A percentile compares a stretch with the other conserved stretches of the same genome.
Conservation (phyloP, 2,888 invertebrate genomes). For the Cenopis cana region DNA sequence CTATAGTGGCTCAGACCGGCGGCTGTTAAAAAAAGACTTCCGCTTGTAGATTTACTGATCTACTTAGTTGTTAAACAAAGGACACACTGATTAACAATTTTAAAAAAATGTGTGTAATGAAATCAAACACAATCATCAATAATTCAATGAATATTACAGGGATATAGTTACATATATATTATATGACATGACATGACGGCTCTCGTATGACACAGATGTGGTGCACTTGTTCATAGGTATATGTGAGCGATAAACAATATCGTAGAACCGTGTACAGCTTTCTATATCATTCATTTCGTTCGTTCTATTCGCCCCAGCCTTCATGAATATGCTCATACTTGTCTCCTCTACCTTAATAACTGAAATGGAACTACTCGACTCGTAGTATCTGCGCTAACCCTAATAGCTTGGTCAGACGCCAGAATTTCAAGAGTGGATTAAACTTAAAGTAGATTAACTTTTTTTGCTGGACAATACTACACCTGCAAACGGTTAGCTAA, state of each 20-base stretch:
- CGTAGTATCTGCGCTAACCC: slow-evolving; percentile 18
- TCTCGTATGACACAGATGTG: too few relatives aligned
- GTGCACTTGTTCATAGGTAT: too few relatives aligned
- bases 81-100: not conserved
- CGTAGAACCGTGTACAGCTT: too few relatives aligned
- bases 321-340: too few relatives aligned
- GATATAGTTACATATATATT: too few relatives aligned
- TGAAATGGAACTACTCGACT: slow-evolving; percentile 31
- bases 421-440: slow-evolving; percentile 42
- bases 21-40: not conserved
- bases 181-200: too few relatives aligned
- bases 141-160: not conserved
- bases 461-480: slow-evolving; percentile 36
- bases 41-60: not conserved
- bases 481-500: slow-evolving; percentile 36
- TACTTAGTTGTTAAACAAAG: too few relatives aligned
- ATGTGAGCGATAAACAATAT: too few relatives aligned
- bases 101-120: not conserved
- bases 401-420: slow-evolving; percentile 42
- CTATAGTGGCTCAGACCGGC: too few relatives aligned
- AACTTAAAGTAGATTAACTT: slow-evolving; percentile 42
- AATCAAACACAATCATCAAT: not conserved
- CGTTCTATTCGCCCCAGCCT: too few relatives aligned
- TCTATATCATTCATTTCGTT: too few relatives aligned
- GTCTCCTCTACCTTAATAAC: slow-evolving; percentile 8